Evolutionary conservation across 2,113 vertebrate species (phyloP).

Genomic region (Oceanites oceanicus): DNA sequence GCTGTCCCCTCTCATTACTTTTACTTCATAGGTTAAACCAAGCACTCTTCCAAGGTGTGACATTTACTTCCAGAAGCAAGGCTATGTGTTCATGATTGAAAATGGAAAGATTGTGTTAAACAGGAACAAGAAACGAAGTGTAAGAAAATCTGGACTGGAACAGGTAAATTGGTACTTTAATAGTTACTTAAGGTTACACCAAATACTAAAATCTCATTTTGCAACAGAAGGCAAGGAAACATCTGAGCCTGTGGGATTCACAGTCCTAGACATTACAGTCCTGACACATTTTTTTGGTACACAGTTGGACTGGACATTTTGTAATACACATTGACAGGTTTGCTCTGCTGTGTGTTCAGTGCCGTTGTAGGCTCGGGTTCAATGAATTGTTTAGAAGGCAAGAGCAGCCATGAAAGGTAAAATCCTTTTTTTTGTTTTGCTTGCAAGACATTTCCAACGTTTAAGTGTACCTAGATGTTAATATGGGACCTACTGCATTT

Average conservation of each 20-base stretch:
- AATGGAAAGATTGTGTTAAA: constrained; percentile 80
- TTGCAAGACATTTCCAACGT: neutral
- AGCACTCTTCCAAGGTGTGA: constrained; percentile 77
- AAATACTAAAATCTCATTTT: neutral
- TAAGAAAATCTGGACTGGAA: constrained; percentile 47
- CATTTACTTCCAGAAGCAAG: constrained; percentile 80
- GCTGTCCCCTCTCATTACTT: neutral
- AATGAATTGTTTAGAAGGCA: neutral
- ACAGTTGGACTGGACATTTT: neutral
- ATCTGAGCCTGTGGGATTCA: neutral
- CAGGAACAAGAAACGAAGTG: constrained; percentile 61
- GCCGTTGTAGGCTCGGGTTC: neutral
- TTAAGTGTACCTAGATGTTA: neutral
- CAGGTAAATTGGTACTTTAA: constrained; percentile 64
- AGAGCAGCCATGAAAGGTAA: neutral
- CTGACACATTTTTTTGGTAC: neutral
- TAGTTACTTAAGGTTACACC: neutral
- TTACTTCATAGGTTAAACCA: constrained; percentile 69
- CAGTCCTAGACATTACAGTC: neutral
- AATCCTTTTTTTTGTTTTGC: neutral
- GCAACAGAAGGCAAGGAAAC: neutral
- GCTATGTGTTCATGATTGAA: constrained; percentile 78
- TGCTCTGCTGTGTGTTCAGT: neutral
- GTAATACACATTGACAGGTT: neutral
- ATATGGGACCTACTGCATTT: neutral